Percentiles rank a stretch among this genome's conserved stretches.
These are phyloP conservation scores for Anthrax anthrax DNA, from an alignment of 2,888 invertebrate genomes.

Conservation along the genomic window DNA sequence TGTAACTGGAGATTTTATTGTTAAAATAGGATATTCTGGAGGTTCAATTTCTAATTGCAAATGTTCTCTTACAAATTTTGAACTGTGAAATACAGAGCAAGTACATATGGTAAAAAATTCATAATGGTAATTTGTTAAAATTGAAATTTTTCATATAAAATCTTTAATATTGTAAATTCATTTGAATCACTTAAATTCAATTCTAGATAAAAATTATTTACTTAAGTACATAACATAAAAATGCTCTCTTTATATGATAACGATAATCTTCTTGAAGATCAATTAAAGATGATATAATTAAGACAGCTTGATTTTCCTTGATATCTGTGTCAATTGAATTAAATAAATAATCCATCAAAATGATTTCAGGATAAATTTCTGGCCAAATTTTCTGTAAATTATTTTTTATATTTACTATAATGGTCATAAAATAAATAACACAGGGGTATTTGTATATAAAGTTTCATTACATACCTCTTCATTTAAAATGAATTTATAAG, in stretches of 20 bases:
- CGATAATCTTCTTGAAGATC: slow-evolving; percentile 16
- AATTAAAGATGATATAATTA: slow-evolving; percentile 11
- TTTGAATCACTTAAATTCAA: too few species aligned
- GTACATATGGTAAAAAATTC: too few species aligned
- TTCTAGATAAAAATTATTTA: too few species aligned
- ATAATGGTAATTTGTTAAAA: too few species aligned
- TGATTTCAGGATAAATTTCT: slow-evolving; percentile 12
- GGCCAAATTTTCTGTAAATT: slow-evolving; percentile 13
- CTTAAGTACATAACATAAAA: slow-evolving; percentile 9
- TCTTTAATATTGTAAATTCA: too few species aligned
- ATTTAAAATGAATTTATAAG: slow-evolving; percentile 25
- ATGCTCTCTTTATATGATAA: slow-evolving; percentile 11
- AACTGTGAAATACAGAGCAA: too few species aligned
- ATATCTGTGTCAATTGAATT: slow-evolving; percentile 13
- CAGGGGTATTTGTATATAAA: too few species aligned
- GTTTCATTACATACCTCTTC: slow-evolving; percentile 30
- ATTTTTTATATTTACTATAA: too few species aligned
- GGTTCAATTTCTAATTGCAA: too few species aligned
- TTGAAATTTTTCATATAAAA: too few species aligned
- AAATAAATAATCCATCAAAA: slow-evolving; percentile 14
- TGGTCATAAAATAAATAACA: too few species aligned
- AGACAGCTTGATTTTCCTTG: slow-evolving; percentile 10
- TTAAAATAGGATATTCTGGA: background rate
- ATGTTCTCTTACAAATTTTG: too few species aligned
- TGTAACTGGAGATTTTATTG: slow-evolving; percentile 51